A percentile compares a stretch with the other conserved stretches of the same genome.
These are phyloP conservation scores for Crenichthys baileyi DNA, from an alignment of 2,797 vertebrate species.

Conservation along the genomic window DNA sequence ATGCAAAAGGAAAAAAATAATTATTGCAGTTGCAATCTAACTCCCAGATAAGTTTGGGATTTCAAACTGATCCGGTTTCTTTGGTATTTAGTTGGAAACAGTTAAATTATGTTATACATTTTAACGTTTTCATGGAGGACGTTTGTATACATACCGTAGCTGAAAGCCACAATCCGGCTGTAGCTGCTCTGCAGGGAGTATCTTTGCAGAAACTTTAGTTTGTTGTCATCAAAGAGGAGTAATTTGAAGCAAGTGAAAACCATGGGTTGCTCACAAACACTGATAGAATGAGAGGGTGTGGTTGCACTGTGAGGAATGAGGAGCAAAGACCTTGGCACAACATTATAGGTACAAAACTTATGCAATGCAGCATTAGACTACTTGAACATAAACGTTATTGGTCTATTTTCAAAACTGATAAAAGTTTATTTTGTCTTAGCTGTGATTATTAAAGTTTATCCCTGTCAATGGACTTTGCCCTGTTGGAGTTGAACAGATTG, in stretches of 20 bases:
- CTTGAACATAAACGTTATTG: neutral
- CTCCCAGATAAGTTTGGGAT: too few relatives aligned
- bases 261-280: neutral
- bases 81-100: too few relatives aligned
- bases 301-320: neutral
- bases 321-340: too few relatives aligned
- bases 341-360: neutral
- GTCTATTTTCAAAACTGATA: neutral
- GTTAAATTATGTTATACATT: too few relatives aligned
- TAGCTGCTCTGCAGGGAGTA: too few relatives aligned
- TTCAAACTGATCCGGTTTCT: too few relatives aligned
- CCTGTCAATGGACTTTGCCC: slow-evolving; percentile 5
- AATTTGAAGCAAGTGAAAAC: neutral
- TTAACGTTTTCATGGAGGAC: too few relatives aligned
- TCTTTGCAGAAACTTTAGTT: neutral
- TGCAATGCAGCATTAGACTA: neutral
- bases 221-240: neutral
- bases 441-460: neutral
- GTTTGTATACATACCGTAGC: too few relatives aligned
- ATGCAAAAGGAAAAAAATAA: too few relatives aligned
- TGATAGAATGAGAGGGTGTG: neutral
- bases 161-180: too few relatives aligned
- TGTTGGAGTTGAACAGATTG: neutral
- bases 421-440: neutral
- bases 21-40: too few relatives aligned